Evolutionary conservation across 2,113 vertebrate species (phyloP).

Genomic region (Rattus rattus): DNA sequence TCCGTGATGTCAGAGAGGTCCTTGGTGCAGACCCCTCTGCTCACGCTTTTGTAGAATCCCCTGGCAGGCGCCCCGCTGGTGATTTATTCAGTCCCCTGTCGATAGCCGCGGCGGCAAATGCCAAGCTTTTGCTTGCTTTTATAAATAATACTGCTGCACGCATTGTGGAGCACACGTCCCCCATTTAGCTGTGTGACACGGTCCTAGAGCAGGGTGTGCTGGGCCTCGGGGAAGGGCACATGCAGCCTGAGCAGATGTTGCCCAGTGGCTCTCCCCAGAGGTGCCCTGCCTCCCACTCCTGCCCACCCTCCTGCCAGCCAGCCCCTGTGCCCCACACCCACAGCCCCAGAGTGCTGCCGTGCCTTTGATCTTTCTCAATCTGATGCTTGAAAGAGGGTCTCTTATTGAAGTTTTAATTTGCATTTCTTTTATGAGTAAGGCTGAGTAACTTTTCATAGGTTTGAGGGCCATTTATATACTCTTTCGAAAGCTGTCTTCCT

Average conservation of each 20-base stretch:
- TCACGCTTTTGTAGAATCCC: neutral
- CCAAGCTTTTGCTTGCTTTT: neutral
- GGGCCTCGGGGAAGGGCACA: neutral
- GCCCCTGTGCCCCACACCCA: neutral
- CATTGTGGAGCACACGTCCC: accelerated
- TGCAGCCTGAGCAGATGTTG: neutral
- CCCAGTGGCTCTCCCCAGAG: neutral
- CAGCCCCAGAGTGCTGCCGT: neutral
- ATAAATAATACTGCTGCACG: neutral
- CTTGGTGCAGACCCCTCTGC: neutral
- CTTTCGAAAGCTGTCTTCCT: slow-evolving; percentile 46
- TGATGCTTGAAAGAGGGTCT: slow-evolving; percentile 36
- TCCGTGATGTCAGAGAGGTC: neutral
- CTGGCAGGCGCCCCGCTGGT: accelerated
- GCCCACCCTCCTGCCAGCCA: accelerated
- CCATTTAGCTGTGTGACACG: accelerated
- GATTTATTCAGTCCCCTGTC: too few species aligned
- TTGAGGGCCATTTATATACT: slow-evolving; percentile 27
- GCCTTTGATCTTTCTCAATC: slow-evolving; percentile 33
- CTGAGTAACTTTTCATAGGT: slow-evolving; percentile 29
- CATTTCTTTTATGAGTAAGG: slow-evolving; percentile 59
- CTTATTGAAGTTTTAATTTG: slow-evolving; percentile 63
- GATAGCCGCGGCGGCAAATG: too few species aligned
- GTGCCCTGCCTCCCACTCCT: neutral
- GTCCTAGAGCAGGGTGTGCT: neutral